Base-by-base conservation (phyloP, 1,140 invertebrate species). In the Caerostris darwini region DNA sequence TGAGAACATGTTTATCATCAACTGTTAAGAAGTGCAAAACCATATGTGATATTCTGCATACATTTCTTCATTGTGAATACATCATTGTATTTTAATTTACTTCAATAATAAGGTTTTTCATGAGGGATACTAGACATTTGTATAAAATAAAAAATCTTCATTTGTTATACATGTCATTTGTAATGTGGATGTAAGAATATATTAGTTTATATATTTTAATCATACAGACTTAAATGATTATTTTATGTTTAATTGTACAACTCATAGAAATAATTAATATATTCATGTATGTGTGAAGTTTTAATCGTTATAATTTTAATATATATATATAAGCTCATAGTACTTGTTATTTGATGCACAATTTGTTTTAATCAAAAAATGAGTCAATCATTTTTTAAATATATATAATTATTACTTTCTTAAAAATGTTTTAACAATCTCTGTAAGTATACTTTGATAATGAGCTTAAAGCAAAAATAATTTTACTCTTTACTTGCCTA, bases 61-160 rank as follows among this genome's bases (percentile, higher is more conserved):
- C 53, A 59, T 93, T 56, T 77, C 53, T 58, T 86, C 92, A 93
- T 93, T 93, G 92, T 93, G 67, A 93, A 93, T 93, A 92, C 6
- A 69, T 87, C 92, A 93, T 87, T 19, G 5, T 34, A 59, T 34
- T 91, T 19, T 91, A 54, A 77, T 19, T 59, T 58, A 58, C 57
- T 85, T 85, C 7, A 85, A 85, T 58, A 58, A 19, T 85, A 56
- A 56, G 83, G 17, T 59, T 85, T 85, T 58, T 19, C 19, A 12
- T 59, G 12, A 67, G 17, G 83, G 83, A 5, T 50, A 5, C 58
- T 14, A 58, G 19, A 5, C 19, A 50, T 59, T 57, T 85, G 83
- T 77, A 77, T 8, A 77, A 50, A 50, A 19, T 69, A 19, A 34
- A 69, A 53, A 50, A 77, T 50, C 34, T 53, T 77, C 53, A 12